Evolutionary conservation across 2,113 vertebrate species (phyloP).

Genomic region (Scophthalmus maximus): DNA sequence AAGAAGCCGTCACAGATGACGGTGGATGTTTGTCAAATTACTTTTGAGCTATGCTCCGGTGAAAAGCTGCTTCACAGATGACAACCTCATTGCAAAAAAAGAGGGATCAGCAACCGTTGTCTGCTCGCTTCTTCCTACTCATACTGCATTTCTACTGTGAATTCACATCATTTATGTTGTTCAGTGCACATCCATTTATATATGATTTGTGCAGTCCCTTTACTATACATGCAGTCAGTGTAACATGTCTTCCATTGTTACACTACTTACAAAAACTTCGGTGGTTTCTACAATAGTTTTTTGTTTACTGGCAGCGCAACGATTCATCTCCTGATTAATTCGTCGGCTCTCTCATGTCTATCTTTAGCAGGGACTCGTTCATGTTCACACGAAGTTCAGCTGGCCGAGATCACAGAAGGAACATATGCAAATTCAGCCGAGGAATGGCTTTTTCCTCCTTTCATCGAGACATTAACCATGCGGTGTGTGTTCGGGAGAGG

Average conservation of each 20-base stretch:
- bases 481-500: slow-evolving; percentile 21
- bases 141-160: background rate
- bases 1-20: background rate
- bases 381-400: slow-evolving; percentile 13
- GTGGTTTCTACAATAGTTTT: background rate
- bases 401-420: slow-evolving; percentile 8
- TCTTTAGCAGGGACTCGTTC: slow-evolving; percentile 25
- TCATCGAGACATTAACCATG: slow-evolving; percentile 35
- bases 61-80: slow-evolving; percentile 28
- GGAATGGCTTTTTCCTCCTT: slow-evolving; percentile 7
- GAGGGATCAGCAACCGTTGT: slow-evolving; percentile 5
- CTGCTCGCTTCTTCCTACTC: background rate
- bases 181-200: background rate
- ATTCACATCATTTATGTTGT: background rate
- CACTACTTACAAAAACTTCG: background rate
- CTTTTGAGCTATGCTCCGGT: background rate
- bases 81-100: slow-evolving; percentile 23
- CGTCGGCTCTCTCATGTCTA: slow-evolving; percentile 25
- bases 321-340: slow-evolving; percentile 7
- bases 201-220: background rate
- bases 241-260: background rate
- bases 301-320: background rate
- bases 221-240: background rate
- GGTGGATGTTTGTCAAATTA: slow-evolving; percentile 16
- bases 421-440: slow-evolving; percentile 15